Evolutionary conservation across 2,113 vertebrate genomes (phyloP).

Genomic region (Pygoscelis antarcticus): DNA sequence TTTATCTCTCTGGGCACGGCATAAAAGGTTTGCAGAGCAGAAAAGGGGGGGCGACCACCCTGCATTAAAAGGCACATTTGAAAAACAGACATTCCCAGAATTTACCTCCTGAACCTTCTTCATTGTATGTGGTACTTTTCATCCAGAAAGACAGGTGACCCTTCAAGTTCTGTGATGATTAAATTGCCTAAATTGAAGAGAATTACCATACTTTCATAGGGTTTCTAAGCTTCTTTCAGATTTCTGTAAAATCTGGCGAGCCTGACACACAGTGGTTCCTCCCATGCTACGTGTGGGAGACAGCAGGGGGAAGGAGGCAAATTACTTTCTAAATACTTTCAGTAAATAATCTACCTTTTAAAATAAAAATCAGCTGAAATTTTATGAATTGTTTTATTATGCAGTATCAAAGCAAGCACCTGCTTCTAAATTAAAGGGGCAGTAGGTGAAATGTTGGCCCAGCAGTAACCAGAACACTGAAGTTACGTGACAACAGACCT

Average conservation of each 20-base stretch:
- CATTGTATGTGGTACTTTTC: not conserved
- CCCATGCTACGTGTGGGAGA: not conserved
- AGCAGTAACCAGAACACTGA: not conserved
- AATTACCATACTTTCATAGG: constrained; percentile 1
- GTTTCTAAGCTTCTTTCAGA: not conserved
- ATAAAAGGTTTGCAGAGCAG: not conserved
- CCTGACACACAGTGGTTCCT: not conserved
- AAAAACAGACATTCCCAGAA: constrained; percentile 1
- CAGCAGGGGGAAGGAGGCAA: not conserved
- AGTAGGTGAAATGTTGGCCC: not conserved
- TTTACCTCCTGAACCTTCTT: constrained; percentile 6
- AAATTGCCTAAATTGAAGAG: constrained; percentile 18
- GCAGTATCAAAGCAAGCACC: not conserved
- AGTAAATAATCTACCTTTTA: not conserved
- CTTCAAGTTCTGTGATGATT: constrained; percentile 12
- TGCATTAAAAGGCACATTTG: not conserved
- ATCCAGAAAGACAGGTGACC: not conserved
- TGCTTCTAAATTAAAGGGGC: not conserved
- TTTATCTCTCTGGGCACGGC: not conserved
- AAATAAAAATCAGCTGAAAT: not conserved
- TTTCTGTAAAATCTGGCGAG: not conserved
- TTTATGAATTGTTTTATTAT: not conserved
- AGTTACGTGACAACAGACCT: not conserved
- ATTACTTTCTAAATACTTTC: not conserved
- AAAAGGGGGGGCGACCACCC: not conserved